Evolutionary conservation across 2,113 vertebrate genomes (phyloP).

Genomic region (Sinocyclocheilus maitianheensis): DNA sequence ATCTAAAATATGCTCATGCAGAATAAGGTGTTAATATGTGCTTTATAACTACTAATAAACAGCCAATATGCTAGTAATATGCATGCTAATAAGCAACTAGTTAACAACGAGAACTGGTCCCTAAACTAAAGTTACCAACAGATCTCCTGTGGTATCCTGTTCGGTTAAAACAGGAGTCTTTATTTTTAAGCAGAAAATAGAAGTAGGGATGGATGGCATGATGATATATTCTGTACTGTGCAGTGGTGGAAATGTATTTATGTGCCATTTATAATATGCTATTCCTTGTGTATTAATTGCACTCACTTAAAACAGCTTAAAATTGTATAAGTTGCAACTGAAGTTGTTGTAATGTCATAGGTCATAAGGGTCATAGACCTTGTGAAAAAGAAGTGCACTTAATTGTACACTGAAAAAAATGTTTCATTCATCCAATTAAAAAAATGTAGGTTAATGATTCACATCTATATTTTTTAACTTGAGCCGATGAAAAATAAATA

Average conservation of each 20-base stretch:
- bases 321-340: background rate
- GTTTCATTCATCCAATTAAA: too few species aligned
- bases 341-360: background rate
- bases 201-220: background rate
- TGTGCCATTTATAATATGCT: background rate
- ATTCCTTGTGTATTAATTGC: background rate
- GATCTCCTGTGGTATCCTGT: background rate
- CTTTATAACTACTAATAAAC: too few species aligned
- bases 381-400: background rate
- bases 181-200: background rate
- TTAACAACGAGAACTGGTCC: too few species aligned
- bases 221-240: too few species aligned
- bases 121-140: too few species aligned
- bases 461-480: too few species aligned
- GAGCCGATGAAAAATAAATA: too few species aligned
- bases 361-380: background rate
- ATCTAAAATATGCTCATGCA: too few species aligned
- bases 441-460: too few species aligned
- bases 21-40: too few species aligned
- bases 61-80: too few species aligned
- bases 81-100: too few species aligned
- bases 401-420: background rate
- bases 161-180: background rate
- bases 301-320: background rate
- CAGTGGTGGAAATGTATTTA: background rate